Base-by-base conservation (phyloP, 2,113 vertebrate species). In the Siniperca chuatsi region DNA sequence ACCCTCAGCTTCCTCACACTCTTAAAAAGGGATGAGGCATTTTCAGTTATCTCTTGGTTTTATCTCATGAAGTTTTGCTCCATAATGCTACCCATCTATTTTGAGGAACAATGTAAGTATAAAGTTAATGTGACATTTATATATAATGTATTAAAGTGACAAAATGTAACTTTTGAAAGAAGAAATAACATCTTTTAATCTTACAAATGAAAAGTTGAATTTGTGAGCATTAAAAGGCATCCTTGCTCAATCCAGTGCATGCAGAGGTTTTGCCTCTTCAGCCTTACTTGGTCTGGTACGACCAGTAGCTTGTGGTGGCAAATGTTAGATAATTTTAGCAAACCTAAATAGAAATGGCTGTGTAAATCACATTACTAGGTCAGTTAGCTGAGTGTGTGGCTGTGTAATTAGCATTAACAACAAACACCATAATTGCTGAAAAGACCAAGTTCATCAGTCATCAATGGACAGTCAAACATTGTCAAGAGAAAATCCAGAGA, bases 1-100 rank as follows among this genome's bases (percentile, higher is more conserved):
- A n/a, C 35, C 48, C 62, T 78, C 55, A 55, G 77, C 21, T 40
- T n/a, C 72, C 80, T 61, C 42, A 23, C 68, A 75, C 25, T 40
- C 44, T 75, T 60, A 8, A 68, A 85, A 61, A 48, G 18, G 33
- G 58, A 79, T 8, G n/a, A 60, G 12, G 16, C 5, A 29, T 78
- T 66, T 82, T 44, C 20, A 54, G 21, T 37, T 15, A 84, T 78
- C 29, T 29, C 29, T 29, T 29, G 29, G 29, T 29, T 29, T 29
- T 29, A 29, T 29, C 29, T 29, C 29, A 46, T n/a, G 54, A 57
- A 25, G n/a, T 62, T 37, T 50, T 64, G 9, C 61, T 40, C 9
- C 35, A 21, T 40, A 23, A 37, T 37, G 16, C 16, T 35, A 9
- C 21, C 8, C 6, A 33, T 33, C 15, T 61, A 61, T 33, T 62